Evolutionary conservation across 2,113 vertebrate genomes (phyloP).

Genomic region (Alaudala cheleensis): DNA sequence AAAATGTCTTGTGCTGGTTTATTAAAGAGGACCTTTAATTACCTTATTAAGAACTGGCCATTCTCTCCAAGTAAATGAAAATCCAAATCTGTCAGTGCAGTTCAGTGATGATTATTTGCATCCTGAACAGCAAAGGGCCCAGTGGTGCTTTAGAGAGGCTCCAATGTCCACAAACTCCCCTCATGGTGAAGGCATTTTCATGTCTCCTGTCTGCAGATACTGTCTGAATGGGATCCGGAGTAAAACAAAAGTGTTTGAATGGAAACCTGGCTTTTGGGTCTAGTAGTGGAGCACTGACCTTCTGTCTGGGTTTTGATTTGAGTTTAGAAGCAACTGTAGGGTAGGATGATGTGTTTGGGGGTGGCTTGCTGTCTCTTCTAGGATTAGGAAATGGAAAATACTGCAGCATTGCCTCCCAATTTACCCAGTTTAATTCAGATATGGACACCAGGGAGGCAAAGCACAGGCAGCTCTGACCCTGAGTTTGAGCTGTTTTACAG

Average conservation of each 20-base stretch:
- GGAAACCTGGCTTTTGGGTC: background rate
- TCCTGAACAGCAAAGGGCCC: background rate
- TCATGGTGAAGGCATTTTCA: fast-evolving
- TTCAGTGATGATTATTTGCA: background rate
- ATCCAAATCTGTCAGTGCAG: background rate
- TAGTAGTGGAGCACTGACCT: background rate
- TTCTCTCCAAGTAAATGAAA: background rate
- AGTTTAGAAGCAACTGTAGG: background rate
- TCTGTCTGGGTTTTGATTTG: background rate
- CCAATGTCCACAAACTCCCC: background rate
- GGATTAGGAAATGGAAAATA: background rate
- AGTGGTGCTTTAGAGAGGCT: background rate
- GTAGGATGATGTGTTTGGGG: background rate
- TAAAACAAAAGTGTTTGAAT: background rate
- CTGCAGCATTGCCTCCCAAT: background rate
- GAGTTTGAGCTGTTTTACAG: background rate
- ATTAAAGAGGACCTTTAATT: slow-evolving; percentile 57
- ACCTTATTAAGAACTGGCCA: background rate
- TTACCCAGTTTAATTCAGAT: background rate
- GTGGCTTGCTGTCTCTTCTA: background rate
- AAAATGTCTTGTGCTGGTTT: background rate
- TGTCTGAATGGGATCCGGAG: background rate
- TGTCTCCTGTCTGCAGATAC: background rate
- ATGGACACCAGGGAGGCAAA: background rate
- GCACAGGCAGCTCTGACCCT: background rate